phyloP scores from a whole-genome alignment of 2,888 invertebrate genomes.

The Saturnia japonica region DNA sequence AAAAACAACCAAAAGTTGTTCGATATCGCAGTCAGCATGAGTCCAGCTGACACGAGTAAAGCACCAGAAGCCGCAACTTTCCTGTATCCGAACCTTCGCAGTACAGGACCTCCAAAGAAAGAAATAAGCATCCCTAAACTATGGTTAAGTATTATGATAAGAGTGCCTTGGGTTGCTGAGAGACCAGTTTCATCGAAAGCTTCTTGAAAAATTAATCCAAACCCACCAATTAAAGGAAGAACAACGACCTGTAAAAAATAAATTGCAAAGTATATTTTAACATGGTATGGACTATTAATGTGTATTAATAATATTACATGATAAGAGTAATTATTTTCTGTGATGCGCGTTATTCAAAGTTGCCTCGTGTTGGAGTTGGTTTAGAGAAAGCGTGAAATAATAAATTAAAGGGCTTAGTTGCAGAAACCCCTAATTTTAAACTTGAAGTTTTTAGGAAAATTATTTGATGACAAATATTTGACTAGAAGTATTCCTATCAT shows the following conservation, averaged over 20 bases:
- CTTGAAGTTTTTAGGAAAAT: too few relatives aligned
- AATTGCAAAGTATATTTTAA: background rate
- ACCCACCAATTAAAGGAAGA: slow-evolving; percentile 83
- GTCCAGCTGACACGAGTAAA: slow-evolving; percentile 77
- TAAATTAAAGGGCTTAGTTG: too few relatives aligned
- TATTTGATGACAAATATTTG: too few relatives aligned
- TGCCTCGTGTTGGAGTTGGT: too few relatives aligned
- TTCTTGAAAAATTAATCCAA: slow-evolving; percentile 86
- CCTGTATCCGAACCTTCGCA: slow-evolving; percentile 84
- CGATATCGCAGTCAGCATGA: slow-evolving; percentile 82
- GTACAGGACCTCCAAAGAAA: slow-evolving; percentile 84
- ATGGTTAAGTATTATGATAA: slow-evolving; percentile 85
- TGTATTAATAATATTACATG: background rate
- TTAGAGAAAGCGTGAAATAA: too few relatives aligned
- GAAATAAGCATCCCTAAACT: slow-evolving; percentile 86
- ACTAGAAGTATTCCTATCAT: too few relatives aligned
- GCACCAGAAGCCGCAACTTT: slow-evolving; percentile 84
- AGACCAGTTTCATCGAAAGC: slow-evolving; percentile 81
- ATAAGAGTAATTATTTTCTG: too few relatives aligned
- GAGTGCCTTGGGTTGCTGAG: slow-evolving; percentile 82
- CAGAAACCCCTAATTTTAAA: too few relatives aligned
- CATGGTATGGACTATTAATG: background rate
- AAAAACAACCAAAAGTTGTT: slow-evolving; percentile 82
- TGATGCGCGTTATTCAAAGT: too few relatives aligned
- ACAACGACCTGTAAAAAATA: slow-evolving; percentile 67